phyloP scores from a whole-genome alignment of 2,888 invertebrate species.

The Tenthredo livida region DNA sequence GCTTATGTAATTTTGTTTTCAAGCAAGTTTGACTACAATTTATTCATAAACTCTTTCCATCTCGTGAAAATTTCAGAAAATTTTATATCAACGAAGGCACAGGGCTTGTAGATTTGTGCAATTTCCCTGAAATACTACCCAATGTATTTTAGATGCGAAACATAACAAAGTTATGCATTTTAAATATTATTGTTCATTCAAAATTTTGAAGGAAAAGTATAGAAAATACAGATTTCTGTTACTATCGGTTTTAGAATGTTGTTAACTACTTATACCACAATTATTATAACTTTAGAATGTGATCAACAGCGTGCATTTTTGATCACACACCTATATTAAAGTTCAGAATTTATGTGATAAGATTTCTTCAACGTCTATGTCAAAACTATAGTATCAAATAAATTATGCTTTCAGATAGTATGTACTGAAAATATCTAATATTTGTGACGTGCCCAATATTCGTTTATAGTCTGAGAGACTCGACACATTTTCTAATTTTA shows the following conservation, averaged over 20 bases:
- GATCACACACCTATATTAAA: background rate
- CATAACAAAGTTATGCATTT: background rate
- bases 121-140: background rate
- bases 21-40: background rate
- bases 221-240: constrained; percentile 8
- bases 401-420: constrained; percentile 9
- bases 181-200: background rate
- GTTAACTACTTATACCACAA: constrained; percentile 19
- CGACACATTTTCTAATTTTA: constrained; percentile 32
- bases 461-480: constrained; percentile 49
- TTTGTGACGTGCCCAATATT: constrained; percentile 14
- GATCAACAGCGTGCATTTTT: background rate
- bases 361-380: background rate
- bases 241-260: too few species aligned
- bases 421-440: constrained; percentile 9
- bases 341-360: background rate
- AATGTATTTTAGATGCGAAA: background rate
- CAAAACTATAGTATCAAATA: background rate
- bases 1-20: background rate
- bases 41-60: background rate
- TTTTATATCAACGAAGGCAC: background rate
- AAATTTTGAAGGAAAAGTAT: background rate
- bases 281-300: background rate
- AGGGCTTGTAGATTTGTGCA: background rate
- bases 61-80: background rate